Evolutionary conservation across 2,888 invertebrate species (phyloP).

Genomic region (Rotaria socialis): DNA sequence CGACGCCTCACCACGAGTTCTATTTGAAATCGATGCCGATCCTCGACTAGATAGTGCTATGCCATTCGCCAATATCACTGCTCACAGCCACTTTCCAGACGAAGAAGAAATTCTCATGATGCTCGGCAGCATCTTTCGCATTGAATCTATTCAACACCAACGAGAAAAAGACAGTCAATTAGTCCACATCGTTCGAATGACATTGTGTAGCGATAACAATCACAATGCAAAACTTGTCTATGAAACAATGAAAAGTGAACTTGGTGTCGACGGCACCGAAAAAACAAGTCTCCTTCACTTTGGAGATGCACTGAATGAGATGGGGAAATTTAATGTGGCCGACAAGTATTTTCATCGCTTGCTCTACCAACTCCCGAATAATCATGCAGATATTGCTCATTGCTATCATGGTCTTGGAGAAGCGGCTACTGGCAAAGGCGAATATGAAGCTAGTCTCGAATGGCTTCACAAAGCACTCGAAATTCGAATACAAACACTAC

Average conservation of each 20-base stretch:
- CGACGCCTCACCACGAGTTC: background rate
- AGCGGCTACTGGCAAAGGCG: background rate
- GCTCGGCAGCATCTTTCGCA: background rate
- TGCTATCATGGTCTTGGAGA: background rate
- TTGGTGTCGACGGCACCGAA: background rate
- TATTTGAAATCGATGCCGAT: background rate
- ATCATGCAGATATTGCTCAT: background rate
- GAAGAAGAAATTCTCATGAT: constrained; percentile 5
- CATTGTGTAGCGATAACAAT: background rate
- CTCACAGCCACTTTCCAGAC: background rate
- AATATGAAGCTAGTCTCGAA: background rate
- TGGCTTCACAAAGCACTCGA: background rate
- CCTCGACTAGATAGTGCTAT: background rate
- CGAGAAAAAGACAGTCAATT: background rate
- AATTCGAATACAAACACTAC: background rate
- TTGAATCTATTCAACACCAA: background rate
- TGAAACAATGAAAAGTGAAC: background rate
- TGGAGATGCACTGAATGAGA: background rate
- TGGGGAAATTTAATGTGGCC: constrained; percentile 5
- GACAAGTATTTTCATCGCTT: background rate
- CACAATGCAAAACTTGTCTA: background rate
- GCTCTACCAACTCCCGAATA: background rate
- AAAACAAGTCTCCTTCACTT: background rate
- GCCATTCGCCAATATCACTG: background rate
- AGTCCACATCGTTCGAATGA: background rate